Percentiles rank a stretch among this genome's conserved stretches.
Conservation (phyloP, 2,797 vertebrate genomes). For the Xenentodon cancila region DNA sequence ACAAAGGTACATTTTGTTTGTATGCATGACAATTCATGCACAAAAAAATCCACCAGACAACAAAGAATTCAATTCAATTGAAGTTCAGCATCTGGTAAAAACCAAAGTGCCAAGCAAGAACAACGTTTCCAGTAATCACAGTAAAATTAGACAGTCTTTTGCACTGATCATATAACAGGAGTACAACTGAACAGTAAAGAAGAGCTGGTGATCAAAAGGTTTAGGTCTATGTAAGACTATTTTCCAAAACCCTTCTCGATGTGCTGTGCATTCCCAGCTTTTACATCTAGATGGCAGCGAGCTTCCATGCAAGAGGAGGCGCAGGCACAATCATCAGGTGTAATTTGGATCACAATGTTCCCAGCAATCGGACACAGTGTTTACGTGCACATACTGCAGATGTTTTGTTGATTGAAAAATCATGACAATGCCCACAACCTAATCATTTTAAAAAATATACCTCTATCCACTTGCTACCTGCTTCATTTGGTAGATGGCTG, state of each 20-base stretch:
- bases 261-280: constrained; percentile 5
- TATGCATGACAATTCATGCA: too few relatives aligned
- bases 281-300: constrained; percentile 9
- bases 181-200: too few relatives aligned
- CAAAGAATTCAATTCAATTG: too few relatives aligned
- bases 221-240: not conserved
- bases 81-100: too few relatives aligned
- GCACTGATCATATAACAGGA: not conserved
- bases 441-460: too few relatives aligned
- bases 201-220: too few relatives aligned
- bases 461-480: too few relatives aligned
- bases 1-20: not conserved
- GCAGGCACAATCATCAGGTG: not conserved
- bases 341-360: not conserved
- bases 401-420: not conserved
- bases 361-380: not conserved
- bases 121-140: not conserved
- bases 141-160: not conserved
- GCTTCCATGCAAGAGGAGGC: constrained; percentile 1
- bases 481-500: too few relatives aligned
- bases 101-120: too few relatives aligned
- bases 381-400: not conserved
- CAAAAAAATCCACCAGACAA: not conserved
- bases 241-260: not conserved
- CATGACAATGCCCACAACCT: too few relatives aligned